phyloP scores from a whole-genome alignment of 2,888 invertebrate genomes.

The Periphyllus acericola region DNA sequence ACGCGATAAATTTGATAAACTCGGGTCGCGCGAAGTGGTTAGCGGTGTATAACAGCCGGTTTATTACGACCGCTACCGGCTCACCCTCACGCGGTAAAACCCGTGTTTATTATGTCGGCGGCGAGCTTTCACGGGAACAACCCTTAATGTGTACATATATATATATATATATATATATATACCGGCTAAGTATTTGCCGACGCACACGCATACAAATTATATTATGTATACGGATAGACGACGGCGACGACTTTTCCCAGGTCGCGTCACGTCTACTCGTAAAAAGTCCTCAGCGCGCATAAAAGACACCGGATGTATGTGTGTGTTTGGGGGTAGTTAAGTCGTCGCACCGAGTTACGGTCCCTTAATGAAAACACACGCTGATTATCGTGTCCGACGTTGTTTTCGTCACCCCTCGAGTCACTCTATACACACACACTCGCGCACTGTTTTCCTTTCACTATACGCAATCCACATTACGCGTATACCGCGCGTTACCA shows the following conservation, averaged over 20 bases:
- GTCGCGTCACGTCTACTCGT: conserved; percentile 9
- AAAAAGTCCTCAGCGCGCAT: background rate
- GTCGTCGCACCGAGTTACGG: conserved; percentile 21
- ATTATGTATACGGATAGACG: background rate
- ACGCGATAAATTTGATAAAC: conserved; percentile 46
- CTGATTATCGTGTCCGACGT: conserved; percentile 47
- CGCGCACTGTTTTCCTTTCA: background rate
- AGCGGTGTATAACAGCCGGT: conserved; percentile 41
- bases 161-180: background rate
- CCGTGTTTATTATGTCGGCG: conserved; percentile 6
- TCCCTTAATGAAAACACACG: conserved; percentile 49
- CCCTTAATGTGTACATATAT: background rate
- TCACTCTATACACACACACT: background rate
- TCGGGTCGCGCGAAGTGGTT: conserved; percentile 34
- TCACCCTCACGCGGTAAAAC: background rate
- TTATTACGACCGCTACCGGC: conserved; percentile 35
- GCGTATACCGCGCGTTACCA: background rate
- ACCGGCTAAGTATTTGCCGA: background rate
- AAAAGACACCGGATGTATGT: background rate
- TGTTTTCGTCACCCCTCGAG: conserved; percentile 22
- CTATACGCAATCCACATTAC: background rate
- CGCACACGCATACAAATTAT: background rate
- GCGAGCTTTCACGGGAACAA: background rate
- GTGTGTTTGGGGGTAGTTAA: background rate
- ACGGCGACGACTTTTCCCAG: background rate